These are phyloP conservation scores for Arrhamphus sclerolepis DNA, from an alignment of 2,797 vertebrate species.

Conservation along the genomic window DNA sequence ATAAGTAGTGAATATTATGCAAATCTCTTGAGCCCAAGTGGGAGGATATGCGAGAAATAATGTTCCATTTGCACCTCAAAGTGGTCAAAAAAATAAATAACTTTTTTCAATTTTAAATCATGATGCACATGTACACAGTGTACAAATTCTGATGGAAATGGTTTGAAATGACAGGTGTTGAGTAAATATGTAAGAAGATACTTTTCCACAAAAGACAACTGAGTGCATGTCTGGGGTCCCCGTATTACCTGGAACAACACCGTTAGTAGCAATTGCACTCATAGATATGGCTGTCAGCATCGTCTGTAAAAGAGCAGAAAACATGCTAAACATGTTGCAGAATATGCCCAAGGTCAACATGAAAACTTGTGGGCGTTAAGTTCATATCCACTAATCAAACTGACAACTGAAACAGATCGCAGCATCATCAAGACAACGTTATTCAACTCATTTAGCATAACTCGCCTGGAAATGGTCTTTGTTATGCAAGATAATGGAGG, in stretches of 20 bases:
- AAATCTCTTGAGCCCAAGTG: conserved; percentile 33
- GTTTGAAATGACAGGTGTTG: not conserved
- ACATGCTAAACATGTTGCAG: not conserved
- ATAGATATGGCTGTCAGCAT: conserved; percentile 99
- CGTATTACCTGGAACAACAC: conserved; percentile 93
- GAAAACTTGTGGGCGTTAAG: not conserved
- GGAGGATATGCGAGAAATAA: not conserved
- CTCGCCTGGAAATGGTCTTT: not conserved
- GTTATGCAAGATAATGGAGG: conserved; percentile 1
- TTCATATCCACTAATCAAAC: conserved; percentile 2
- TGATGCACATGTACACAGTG: not conserved
- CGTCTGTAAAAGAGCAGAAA: conserved; percentile 82
- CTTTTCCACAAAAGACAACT: not conserved
- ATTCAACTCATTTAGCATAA: conserved; percentile 3
- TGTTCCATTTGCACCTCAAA: not conserved
- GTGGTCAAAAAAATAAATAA: not conserved
- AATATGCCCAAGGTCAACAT: not conserved
- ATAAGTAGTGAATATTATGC: not conserved
- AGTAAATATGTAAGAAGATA: not conserved
- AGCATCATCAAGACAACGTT: not conserved
- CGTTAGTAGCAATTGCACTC: conserved; percentile 99
- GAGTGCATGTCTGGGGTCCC: not conserved
- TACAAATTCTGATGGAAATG: not conserved
- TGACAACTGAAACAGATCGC: not conserved
- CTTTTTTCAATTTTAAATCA: not conserved